Evolutionary conservation across 64 coral and sea anemone genomes (phyloP).

Genomic region (Cladopsammia gracilis): DNA sequence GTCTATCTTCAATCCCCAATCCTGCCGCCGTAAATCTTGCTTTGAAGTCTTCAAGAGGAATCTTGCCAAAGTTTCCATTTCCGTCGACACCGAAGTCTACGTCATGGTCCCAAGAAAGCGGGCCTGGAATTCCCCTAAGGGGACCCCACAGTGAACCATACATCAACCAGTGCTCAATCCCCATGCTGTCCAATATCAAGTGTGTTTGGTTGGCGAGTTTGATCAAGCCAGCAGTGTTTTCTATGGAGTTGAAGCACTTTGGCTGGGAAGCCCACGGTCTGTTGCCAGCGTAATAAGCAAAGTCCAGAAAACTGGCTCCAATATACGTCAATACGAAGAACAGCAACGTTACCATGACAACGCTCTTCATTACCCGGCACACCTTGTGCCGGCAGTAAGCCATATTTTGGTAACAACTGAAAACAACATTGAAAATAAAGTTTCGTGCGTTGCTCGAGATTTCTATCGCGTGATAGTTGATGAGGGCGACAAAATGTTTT

Average conservation of each 20-base stretch:
- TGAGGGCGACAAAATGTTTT: too few relatives aligned
- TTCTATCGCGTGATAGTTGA: too few relatives aligned
- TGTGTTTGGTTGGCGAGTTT: background rate
- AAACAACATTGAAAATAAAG: too few relatives aligned
- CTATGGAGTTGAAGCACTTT: background rate
- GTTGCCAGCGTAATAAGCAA: background rate
- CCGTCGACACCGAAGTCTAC: conserved; percentile 49
- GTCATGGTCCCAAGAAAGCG: conserved; percentile 58
- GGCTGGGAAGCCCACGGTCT: background rate
- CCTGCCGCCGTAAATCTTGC: conserved; percentile 8
- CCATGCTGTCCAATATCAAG: background rate
- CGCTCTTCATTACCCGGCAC: too few relatives aligned
- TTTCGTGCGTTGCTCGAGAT: too few relatives aligned
- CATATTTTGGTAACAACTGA: too few relatives aligned
- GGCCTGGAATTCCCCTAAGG: conserved; percentile 14
- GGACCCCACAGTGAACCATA: conserved; percentile 59
- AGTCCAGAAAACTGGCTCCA: background rate
- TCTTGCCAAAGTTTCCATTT: conserved; percentile 21
- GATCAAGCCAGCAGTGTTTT: background rate
- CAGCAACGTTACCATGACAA: too few relatives aligned
- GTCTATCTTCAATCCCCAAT: conserved; percentile 16
- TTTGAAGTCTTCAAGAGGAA: conserved; percentile 12
- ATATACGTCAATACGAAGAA: background rate
- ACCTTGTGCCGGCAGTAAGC: too few relatives aligned
- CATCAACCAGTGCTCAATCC: conserved; percentile 20